Evolutionary conservation across 2,888 invertebrate species (phyloP), one percentile per base, ranked within the genome.

Genomic region (Drosophila nigricruria): DNA sequence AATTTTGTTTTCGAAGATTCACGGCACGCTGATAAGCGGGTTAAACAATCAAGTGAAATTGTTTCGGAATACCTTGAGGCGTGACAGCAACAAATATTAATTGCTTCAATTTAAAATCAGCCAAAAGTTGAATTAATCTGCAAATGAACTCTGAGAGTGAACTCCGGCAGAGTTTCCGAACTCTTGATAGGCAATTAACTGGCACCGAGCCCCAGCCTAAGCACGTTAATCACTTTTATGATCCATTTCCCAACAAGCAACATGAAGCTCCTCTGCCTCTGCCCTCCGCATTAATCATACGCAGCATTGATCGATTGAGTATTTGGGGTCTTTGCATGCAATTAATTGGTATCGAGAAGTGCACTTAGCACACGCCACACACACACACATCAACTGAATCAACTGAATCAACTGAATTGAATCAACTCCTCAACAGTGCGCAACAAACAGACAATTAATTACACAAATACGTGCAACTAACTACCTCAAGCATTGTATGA

Each of bases 251-350:
- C n/a, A 1, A 0, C 38, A n/a, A 30, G 12, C 40, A 10, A 9
- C 25, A 27, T 9, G 14, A 0, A 10, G 10, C 27, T 2, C 12
- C 20, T 12, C 20, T 12, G 5, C 5, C 20, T 12, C 1, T 23
- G 42, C 23, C n/a, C n/a, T n/a, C 14, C 40, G 53, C 76, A 82
- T 83, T 86, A 66, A 81, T 86, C 84, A 84, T 81, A 77, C 72
- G 75, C 77, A 66, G 43, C 63, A 84, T 74, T 67, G 72, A 52
- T 45, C 70, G 47, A 27, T 42, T 40, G 16, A 0, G 1, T 5
- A 18, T 9, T 27, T n/a, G 20, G 12, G 12, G 12, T 36, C 34
- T 23, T 27, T 40, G 49, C 50, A 64, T 73, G 62, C 74, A 69
- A 59, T 43, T 68, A 64, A 75, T 68, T 66, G 66, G 53, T 3